phyloP scores from a whole-genome alignment of 2,113 vertebrate genomes.

The Plestiodon gilberti region DNA sequence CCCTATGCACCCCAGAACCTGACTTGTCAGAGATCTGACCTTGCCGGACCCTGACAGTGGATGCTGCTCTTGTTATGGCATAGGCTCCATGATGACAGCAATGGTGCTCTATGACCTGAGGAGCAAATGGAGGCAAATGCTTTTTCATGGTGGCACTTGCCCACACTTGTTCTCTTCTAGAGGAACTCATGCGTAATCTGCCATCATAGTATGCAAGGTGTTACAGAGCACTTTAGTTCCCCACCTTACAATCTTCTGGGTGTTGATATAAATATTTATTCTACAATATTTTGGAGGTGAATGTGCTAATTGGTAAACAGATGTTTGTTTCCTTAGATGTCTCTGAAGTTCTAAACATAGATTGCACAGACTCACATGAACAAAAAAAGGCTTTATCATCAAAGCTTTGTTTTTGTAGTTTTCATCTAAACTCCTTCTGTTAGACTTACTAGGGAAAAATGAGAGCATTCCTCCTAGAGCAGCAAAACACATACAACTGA shows the following conservation, averaged over 20 bases:
- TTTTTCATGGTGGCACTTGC: background rate
- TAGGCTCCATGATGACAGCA: too few species aligned
- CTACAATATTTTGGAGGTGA: background rate
- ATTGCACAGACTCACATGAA: fast-evolving
- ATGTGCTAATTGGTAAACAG: background rate
- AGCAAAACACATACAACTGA: background rate
- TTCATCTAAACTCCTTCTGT: background rate
- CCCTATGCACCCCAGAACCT: too few species aligned
- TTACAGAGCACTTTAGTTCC: background rate
- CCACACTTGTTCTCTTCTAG: background rate
- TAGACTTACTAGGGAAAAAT: background rate
- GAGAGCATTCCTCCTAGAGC: background rate
- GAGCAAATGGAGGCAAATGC: background rate
- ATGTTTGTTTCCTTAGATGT: background rate
- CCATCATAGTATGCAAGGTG: background rate
- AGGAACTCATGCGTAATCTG: background rate
- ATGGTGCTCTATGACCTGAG: background rate
- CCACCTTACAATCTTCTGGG: background rate
- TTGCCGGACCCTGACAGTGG: too few species aligned
- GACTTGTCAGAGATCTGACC: too few species aligned
- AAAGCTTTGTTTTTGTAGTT: background rate
- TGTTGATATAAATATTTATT: background rate
- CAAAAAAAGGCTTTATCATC: slow-evolving; percentile 18
- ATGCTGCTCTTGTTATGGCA: too few species aligned
- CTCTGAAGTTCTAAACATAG: background rate